Evolutionary conservation across 2,888 invertebrate species (phyloP), one percentile per base, ranked within the genome.

Genomic region (Chloroclysta siterata): DNA sequence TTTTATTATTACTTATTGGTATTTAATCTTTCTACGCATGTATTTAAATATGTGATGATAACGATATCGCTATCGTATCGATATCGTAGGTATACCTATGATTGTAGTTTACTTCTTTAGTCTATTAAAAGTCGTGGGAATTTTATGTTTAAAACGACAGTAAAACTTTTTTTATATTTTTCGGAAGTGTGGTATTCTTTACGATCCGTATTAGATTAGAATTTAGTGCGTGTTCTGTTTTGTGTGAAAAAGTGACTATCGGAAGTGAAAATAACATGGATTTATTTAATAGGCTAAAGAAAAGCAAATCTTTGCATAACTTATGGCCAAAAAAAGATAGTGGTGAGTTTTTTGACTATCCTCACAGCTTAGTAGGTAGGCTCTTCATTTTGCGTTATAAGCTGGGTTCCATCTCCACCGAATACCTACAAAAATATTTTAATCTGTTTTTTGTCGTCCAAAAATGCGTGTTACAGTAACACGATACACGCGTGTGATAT

Each of bases 31-130:
- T 41, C 42, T 56, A 61, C 42, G 47, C 53, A 61, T 14, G 14
- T 55, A 60, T 59, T 56, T 36, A 68, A 68, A 63, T 57, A 60
- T 63, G 60, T n/a, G n/a, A n/a, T 28, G 63, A 65, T 63, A 68
- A 17, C 46, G 53, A 6, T 52, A 56, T 53, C 56, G 53, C 15
- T 54, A 58, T 58, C 61, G 15, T 6, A 33, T 50, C 39, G 33
- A 51, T 54, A 57, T 65, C 65, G 36, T 39, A 33, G 33, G 6
- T 33, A 41, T 41, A 52, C n/a, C 53, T 59, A 52, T 60, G 47
- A 64, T 52, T 46, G 46, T 46, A 17, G 53, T 51, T 46, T 39
- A 53, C 55, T 63, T 53, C 15, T 29, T 50, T 56, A 66, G 59
- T 66, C 14, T 39, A 57, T 22, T 53, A 11, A 8, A 17, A 11